Percentiles rank a stretch among this genome's conserved stretches.
Conservation (phyloP, 2,888 invertebrate genomes). For the Aricia artaxerxes region DNA sequence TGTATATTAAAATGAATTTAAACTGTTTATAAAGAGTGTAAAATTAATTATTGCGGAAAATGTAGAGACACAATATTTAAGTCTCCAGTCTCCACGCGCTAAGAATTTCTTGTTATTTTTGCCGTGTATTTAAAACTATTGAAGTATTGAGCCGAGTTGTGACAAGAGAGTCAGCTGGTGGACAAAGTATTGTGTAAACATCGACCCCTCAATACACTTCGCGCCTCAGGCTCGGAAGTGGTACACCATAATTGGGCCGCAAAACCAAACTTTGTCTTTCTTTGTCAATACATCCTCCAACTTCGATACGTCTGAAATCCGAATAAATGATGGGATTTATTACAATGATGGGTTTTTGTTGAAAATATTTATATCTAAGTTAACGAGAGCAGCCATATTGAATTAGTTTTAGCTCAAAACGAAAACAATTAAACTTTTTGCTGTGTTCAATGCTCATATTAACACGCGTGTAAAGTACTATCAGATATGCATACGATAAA, state of each 20-base stretch:
- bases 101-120: background rate
- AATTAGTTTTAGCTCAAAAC: background rate
- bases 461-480: constrained; percentile 8
- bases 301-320: constrained; percentile 46
- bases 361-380: background rate
- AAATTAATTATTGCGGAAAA: background rate
- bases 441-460: background rate
- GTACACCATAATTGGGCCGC: constrained; percentile 56
- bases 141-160: background rate
- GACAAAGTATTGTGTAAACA: constrained; percentile 41
- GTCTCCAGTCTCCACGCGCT: background rate
- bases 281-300: constrained; percentile 29
- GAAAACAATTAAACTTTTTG: background rate
- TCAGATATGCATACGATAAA: background rate
- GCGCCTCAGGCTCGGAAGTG: constrained; percentile 68
- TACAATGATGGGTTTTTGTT: background rate
- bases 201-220: constrained; percentile 45
- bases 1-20: background rate
- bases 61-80: background rate
- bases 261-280: constrained; percentile 28
- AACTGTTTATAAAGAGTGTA: background rate
- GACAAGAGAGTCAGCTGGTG: constrained; percentile 14
- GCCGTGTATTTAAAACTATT: background rate
- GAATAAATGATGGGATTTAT: constrained; percentile 44
- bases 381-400: constrained; percentile 8